These are phyloP conservation scores for Drosophila villosipedis DNA, from an alignment of 2,888 invertebrate genomes.

Conservation along the genomic window DNA sequence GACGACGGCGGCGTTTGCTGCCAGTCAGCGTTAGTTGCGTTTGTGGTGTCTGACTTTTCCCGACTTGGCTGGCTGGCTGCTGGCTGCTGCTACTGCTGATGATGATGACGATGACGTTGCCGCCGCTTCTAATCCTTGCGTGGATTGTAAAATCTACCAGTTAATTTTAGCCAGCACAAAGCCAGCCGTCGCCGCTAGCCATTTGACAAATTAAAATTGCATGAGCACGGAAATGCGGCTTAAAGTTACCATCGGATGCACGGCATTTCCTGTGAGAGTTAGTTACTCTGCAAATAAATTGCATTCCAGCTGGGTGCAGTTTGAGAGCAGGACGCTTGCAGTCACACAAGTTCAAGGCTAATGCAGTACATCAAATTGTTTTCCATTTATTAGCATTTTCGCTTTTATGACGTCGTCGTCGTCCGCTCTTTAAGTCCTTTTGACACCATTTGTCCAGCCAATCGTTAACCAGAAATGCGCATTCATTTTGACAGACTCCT, in stretches of 20 bases:
- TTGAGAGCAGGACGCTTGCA: neutral
- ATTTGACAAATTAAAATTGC: constrained; percentile 81
- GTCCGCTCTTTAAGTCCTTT: constrained; percentile 19
- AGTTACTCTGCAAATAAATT: constrained; percentile 49
- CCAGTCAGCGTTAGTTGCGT: constrained; percentile 22
- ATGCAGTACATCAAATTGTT: constrained; percentile 31
- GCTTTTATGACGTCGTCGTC: constrained; percentile 22
- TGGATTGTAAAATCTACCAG: constrained; percentile 79
- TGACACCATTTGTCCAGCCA: constrained; percentile 55
- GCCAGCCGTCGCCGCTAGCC: constrained; percentile 19
- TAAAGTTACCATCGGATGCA: constrained; percentile 71
- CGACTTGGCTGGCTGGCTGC: constrained; percentile 21
- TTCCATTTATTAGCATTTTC: constrained; percentile 37
- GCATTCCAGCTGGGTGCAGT: constrained; percentile 43
- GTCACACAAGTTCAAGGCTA: constrained; percentile 64
- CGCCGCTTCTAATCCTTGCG: constrained; percentile 68
- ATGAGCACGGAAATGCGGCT: constrained; percentile 78
- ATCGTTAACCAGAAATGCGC: constrained; percentile 30
- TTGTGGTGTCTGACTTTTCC: constrained; percentile 19
- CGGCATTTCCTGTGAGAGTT: constrained; percentile 56
- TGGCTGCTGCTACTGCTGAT: constrained; percentile 24
- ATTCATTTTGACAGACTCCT: constrained; percentile 36
- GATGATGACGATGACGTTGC: constrained; percentile 35
- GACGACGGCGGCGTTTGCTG: constrained; percentile 41
- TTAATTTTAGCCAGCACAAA: constrained; percentile 69